Base-by-base conservation (phyloP, 1,140 invertebrate genomes). In the Ectropis grisescens region DNA sequence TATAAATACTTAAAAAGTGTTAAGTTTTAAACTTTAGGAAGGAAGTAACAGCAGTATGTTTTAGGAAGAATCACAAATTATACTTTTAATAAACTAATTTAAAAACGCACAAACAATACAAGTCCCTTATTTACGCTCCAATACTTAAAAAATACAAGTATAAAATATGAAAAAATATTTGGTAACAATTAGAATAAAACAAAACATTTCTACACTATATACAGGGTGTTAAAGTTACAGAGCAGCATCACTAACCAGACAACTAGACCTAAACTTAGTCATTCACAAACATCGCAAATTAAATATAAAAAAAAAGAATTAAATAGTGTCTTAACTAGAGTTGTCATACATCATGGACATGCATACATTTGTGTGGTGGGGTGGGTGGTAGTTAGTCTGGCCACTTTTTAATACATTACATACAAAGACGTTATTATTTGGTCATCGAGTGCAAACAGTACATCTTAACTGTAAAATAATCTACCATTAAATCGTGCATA, bases 331-430 rank as follows among this genome's bases (percentile, higher is more conserved):
- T 58, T 65, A 51, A 33, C 54, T 59, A 66, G 58, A 65, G 66
- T 55, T 66, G 68, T 49, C 47, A 44, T 51, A 51, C 58, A 68
- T 65, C 57, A 78, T 19, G 3, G 10, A 26, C 24, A 7, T 26
- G 24, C 10, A 26, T 26, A 70, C 51, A 52, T 57, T 64, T 74
- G 65, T 25, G 61, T 52, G 49, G 43, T 56, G 62, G 75, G 67
- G 71, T 80, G 68, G 75, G 75, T 72, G 69, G 69, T 69, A 76
- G 51, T 64, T 56, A 64, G 47, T 71, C 69, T 76, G 71, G 75
- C 74, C 74, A 76, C 74, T 72, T 58, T 35, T 9, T 27, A 41
- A 24, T 37, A 38, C 19, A 22, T n/a, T 19, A 19, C 16, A 19
- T 19, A 19, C 8, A 19, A 19, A 19, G 8, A 19, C 16, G 3